Evolutionary conservation across 1,140 invertebrate genomes (phyloP).

Genomic region (Sarcophaga peregrina): DNA sequence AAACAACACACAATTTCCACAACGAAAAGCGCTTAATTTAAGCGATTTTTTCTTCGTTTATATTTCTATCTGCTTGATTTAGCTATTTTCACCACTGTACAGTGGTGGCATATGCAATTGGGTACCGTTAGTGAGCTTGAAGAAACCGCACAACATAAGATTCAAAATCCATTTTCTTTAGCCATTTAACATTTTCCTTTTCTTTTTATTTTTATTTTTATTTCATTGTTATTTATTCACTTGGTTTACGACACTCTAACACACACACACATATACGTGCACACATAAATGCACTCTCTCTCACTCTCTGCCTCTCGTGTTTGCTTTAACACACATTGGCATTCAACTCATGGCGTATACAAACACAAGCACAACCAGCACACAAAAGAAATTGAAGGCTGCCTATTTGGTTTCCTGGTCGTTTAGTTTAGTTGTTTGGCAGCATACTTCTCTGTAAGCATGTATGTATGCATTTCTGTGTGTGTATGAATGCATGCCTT

Average conservation of each 20-base stretch:
- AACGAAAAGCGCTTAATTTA: too few relatives aligned
- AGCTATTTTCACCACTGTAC: too few relatives aligned
- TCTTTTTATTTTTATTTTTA: background rate
- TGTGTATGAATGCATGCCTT: too few relatives aligned
- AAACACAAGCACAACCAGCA: too few relatives aligned
- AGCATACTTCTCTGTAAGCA: background rate
- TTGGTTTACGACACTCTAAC: conserved; percentile 12
- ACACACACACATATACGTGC: background rate
- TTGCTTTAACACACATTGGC: too few relatives aligned
- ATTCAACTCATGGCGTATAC: background rate
- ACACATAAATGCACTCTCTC: background rate
- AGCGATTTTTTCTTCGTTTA: too few relatives aligned
- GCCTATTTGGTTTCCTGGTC: conserved; percentile 2
- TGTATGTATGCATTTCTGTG: background rate
- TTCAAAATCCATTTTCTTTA: conserved; percentile 20
- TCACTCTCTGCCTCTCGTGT: too few relatives aligned
- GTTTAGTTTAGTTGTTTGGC: background rate
- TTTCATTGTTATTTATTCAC: conserved; percentile 27
- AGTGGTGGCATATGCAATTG: too few relatives aligned
- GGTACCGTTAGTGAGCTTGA: too few relatives aligned
- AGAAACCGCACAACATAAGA: conserved; percentile 8
- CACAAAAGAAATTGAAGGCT: conserved; percentile 19
- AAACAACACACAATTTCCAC: too few relatives aligned
- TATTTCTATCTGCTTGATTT: too few relatives aligned
- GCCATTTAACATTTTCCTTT: conserved; percentile 20